Base-by-base conservation (phyloP, 2,888 invertebrate genomes). In the Drosophila crucigera region DNA sequence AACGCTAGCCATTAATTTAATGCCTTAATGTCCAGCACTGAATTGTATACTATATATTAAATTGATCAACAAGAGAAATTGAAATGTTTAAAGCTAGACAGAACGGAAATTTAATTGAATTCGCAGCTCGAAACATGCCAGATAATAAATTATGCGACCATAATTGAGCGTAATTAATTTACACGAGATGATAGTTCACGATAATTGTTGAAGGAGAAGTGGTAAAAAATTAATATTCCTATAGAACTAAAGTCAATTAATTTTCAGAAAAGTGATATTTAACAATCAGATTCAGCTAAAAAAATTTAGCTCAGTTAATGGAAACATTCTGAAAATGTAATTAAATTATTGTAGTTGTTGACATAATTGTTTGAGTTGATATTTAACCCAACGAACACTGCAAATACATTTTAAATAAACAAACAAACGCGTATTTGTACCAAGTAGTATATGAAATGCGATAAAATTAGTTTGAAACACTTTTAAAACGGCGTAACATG, bases 391-490 rank as follows among this genome's bases (percentile, higher is more conserved):
- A 4, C 28, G 47, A 76, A 79, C 67, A 82, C 66, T 54, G 67
- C 80, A 86, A 82, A 78, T 71, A 69, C 69, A 87, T 84, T 83
- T 82, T 58, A 73, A 52, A 73, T 53, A 41, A 43, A 49, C 19
- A 49, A 41, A 41, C 25, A 28, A 35, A 11, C 0, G 19, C 28
- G 43, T 22, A 43, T 54, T 7, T 66, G 25, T 3, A 58, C 11
- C n/a, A 30, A 35, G 10, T 30, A 28, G 33, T 77, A 54, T 43
- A 39, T 58, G 71, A 80, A 79, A 84, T 76, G 83, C 68, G 76
- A 87, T 84, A 80, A 79, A 83, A 67, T 82, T 79, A 80, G 83
- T 82, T 80, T 63, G 69, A 76, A 87, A 83, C 80, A 82, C 80
- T 78, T 78, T 77, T 71, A 78, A 81, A 81, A 35, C 78, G 72